Evolutionary conservation across 2,888 invertebrate genomes (phyloP).

Genomic region (Lathronympha strigana): DNA sequence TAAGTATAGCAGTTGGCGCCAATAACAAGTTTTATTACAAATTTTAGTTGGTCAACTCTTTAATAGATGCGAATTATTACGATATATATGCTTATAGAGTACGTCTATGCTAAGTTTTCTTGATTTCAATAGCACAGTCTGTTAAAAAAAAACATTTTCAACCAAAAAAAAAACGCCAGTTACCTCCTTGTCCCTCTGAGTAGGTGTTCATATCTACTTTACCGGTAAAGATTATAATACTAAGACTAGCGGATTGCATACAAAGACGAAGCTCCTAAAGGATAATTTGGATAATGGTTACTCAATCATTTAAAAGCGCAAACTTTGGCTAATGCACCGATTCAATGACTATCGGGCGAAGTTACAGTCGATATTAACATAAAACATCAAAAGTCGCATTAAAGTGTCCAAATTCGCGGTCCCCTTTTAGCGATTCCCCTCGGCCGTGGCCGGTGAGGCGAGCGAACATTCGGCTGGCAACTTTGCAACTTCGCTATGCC

Average conservation of each 20-base stretch:
- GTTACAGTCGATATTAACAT: constrained; percentile 77
- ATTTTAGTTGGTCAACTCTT: too few species aligned
- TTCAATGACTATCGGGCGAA: constrained; percentile 70
- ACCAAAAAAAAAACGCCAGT: too few species aligned
- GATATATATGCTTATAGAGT: too few species aligned
- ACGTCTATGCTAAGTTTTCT: too few species aligned
- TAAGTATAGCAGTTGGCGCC: constrained; percentile 1
- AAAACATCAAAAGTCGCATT: constrained; percentile 83
- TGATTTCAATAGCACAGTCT: too few species aligned
- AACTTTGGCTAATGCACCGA: constrained; percentile 47
- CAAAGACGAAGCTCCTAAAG: neutral
- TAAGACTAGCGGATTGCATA: neutral
- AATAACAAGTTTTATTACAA: constrained; percentile 5
- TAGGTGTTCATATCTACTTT: too few species aligned
- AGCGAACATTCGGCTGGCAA: constrained; percentile 48
- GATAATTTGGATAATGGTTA: neutral
- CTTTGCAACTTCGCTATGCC: constrained; percentile 41
- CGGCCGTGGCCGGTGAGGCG: constrained; percentile 63
- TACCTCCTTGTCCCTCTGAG: too few species aligned
- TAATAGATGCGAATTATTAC: too few species aligned
- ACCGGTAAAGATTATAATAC: too few species aligned
- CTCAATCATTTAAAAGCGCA: constrained; percentile 21
- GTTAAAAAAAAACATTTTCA: too few species aligned
- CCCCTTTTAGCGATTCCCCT: constrained; percentile 61
- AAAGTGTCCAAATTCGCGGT: constrained; percentile 76